Evolutionary conservation across 2,797 vertebrate species (phyloP), one percentile per base, ranked within the genome.

Genomic region (Sebastes taczanowskii): DNA sequence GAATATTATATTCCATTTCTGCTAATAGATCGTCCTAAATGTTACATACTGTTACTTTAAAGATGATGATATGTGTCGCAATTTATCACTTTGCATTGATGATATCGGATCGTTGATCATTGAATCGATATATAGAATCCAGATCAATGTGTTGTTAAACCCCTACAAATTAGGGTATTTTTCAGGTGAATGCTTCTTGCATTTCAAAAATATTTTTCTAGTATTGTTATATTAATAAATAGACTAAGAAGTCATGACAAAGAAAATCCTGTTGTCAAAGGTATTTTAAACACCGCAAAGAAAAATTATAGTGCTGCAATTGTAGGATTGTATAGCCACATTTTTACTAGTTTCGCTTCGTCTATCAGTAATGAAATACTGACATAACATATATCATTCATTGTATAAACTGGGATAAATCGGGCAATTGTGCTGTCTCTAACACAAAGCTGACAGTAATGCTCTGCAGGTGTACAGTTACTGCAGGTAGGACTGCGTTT

Each of bases 381-480:
- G 6, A 46, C 5, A 4, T 23, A 0, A 34, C 11, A 11, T 53
- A 0, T 3, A 55, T 62, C 58, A 4, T n/a, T 16, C 5, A 4
- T 11, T 53, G 46, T 62, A 1, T 3, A 32, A 56, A 22, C 46
- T 49, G 46, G 46, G 46, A 49, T 49, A 49, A 49, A 49, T 49
- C 20, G 34, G 18, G 18, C 6, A 20, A 2, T 53, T 58, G 13
- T 69, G 38, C 67, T 20, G 4, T 66, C 58, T 23, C 1, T 59
- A 30, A 20, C 59, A 55, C 58, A 80, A 64, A 70, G 58, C 53
- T 69, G 69, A 80, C 70, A 25, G 73, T 58, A 8, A 30, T 71
- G 42, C 56, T 63, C 11, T 20, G 4, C 66, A 73, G 80, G 85
- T 86, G 69, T 83, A 61, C n/a, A 30, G 70, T 78, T 14, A 30